Percentiles rank a stretch among this genome's conserved stretches.
phyloP scores from a whole-genome alignment of 2,113 vertebrate species.

The Polyodon spathula region DNA sequence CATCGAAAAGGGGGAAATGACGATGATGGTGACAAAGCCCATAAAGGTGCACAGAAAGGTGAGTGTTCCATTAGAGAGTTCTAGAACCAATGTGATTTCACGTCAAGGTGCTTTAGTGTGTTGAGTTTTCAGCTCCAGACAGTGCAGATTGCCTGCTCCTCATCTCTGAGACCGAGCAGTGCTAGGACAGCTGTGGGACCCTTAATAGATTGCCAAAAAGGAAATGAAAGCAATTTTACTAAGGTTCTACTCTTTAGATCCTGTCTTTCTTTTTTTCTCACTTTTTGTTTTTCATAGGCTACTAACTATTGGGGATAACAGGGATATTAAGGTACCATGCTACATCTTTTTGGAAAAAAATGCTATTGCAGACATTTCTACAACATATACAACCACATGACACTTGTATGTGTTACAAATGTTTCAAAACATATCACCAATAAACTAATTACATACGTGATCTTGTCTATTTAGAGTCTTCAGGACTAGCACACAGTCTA shows the following conservation, averaged over 20 bases:
- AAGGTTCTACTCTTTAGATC: slow-evolving; percentile 32
- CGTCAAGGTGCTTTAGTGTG: slow-evolving; percentile 1
- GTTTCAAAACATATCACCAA: slow-evolving; percentile 75
- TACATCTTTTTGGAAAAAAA: slow-evolving; percentile 62
- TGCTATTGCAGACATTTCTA: slow-evolving; percentile 81
- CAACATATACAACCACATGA: slow-evolving; percentile 73
- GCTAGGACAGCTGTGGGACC: slow-evolving; percentile 44
- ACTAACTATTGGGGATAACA: slow-evolving; percentile 46
- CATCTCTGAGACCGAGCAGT: slow-evolving; percentile 12
- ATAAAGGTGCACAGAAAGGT: too few relatives aligned
- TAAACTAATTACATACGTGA: slow-evolving; percentile 69
- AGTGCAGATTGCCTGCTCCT: slow-evolving; percentile 22
- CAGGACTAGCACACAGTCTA: slow-evolving; percentile 61
- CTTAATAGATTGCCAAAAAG: slow-evolving; percentile 38
- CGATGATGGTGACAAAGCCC: too few relatives aligned
- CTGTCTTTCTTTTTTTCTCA: slow-evolving; percentile 35
- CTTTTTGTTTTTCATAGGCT: slow-evolving; percentile 52
- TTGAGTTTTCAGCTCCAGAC: slow-evolving; percentile 35
- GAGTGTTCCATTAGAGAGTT: too few relatives aligned
- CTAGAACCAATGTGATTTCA: background rate
- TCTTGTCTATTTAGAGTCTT: slow-evolving; percentile 92
- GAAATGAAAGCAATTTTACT: slow-evolving; percentile 37
- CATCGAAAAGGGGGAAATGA: too few relatives aligned
- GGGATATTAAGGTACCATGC: slow-evolving; percentile 60
- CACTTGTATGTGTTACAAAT: slow-evolving; percentile 64